These are phyloP conservation scores for Clarias gariepinus DNA, from an alignment of 2,113 vertebrate genomes.

Conservation along the genomic window DNA sequence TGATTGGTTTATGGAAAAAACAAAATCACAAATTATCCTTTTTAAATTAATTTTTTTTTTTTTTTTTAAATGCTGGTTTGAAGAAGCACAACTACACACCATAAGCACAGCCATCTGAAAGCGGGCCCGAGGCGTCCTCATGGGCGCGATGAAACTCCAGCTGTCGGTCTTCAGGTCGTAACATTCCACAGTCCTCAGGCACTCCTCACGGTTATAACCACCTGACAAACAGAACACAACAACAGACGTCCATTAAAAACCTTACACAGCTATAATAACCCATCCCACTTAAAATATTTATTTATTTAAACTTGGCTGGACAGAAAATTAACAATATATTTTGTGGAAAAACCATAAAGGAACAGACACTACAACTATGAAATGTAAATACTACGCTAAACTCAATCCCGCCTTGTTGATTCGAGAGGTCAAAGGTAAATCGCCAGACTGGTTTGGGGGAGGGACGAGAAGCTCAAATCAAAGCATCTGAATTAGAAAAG, in stretches of 20 bases:
- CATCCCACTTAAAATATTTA: background rate
- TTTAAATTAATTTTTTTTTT: too few species aligned
- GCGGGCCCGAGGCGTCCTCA: slow-evolving; percentile 93
- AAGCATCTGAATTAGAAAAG: background rate
- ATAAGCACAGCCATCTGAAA: slow-evolving; percentile 98
- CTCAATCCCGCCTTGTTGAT: too few species aligned
- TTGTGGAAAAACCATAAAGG: background rate
- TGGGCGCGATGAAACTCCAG: slow-evolving; percentile 94
- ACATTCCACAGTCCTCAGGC: slow-evolving; percentile 94
- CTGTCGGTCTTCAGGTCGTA: slow-evolving; percentile 85
- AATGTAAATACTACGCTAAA: background rate
- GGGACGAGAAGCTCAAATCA: background rate
- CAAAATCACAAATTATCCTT: too few species aligned
- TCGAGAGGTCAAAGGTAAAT: background rate
- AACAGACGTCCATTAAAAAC: background rate
- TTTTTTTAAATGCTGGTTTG: too few species aligned
- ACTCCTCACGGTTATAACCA: slow-evolving; percentile 97
- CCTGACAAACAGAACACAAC: slow-evolving; percentile 68
- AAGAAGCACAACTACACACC: slow-evolving; percentile 60
- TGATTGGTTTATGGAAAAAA: slow-evolving; percentile 50
- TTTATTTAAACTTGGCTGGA: background rate
- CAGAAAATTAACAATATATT: background rate
- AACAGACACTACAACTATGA: background rate
- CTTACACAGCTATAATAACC: too few species aligned
- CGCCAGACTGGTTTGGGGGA: background rate